A percentile compares a stretch with the other conserved stretches of the same genome.
phyloP scores from a whole-genome alignment of 35 echinoderm and acorn worm genomes.

The Apostichopus parvimensis region DNA sequence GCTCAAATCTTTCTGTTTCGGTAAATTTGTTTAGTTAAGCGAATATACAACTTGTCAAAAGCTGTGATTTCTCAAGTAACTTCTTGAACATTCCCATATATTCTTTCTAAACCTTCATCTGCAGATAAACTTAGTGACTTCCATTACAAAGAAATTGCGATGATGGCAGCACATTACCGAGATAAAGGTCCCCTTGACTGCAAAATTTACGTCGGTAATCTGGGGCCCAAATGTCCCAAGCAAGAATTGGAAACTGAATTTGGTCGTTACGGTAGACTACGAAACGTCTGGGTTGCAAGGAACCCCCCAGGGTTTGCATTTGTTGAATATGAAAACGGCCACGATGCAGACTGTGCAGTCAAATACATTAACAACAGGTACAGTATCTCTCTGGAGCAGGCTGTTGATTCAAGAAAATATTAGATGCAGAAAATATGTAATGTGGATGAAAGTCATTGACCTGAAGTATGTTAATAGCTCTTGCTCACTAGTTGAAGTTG shows the following conservation, averaged over 20 bases:
- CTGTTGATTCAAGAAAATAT: too few species aligned
- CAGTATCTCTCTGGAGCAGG: too few species aligned
- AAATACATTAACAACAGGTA: constrained; percentile 49
- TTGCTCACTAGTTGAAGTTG: too few species aligned
- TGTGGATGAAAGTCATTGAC: too few species aligned
- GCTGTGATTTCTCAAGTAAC: too few species aligned
- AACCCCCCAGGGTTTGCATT: constrained; percentile 97
- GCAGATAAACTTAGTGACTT: neutral
- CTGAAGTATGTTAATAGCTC: too few species aligned
- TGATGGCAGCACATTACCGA: constrained; percentile 65
- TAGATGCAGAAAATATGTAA: too few species aligned
- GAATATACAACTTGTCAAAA: too few species aligned
- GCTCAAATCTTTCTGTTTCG: too few species aligned
- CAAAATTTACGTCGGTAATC: constrained; percentile 91
- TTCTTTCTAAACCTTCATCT: too few species aligned
- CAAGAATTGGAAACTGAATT: constrained; percentile 89
- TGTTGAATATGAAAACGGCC: constrained; percentile 77
- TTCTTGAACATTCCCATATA: too few species aligned
- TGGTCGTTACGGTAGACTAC: constrained; percentile 63
- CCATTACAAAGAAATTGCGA: neutral
- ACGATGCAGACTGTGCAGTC: constrained; percentile 75
- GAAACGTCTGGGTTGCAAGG: constrained; percentile 91
- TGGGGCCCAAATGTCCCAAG: constrained; percentile 78
- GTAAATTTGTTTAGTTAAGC: too few species aligned
- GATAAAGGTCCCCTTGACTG: constrained; percentile 88